Conservation (phyloP, 2,888 invertebrate genomes). For the Cancer borealis region DNA sequence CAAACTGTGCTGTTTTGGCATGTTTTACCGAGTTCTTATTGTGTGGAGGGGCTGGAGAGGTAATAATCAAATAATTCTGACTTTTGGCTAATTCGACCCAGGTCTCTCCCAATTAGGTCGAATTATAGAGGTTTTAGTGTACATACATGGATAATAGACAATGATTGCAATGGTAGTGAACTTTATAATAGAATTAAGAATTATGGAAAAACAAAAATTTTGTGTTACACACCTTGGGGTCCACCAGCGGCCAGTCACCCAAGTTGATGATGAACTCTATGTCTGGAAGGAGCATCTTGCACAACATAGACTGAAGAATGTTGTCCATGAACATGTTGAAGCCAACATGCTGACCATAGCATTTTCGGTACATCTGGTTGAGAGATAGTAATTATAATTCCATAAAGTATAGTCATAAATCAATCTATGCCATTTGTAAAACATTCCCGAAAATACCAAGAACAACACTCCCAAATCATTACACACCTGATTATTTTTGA, state of each 20-base stretch:
- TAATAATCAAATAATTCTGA: too few relatives aligned
- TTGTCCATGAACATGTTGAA: conserved; percentile 97
- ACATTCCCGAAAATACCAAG: not conserved
- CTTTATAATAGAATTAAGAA: not conserved
- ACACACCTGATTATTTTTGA: conserved; percentile 87
- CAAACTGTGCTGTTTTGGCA: too few relatives aligned
- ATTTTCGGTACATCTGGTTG: conserved; percentile 87
- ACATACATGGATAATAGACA: too few relatives aligned
- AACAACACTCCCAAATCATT: not conserved
- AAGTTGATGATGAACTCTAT: conserved; percentile 94
- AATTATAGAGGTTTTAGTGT: too few relatives aligned
- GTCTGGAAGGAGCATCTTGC: conserved; percentile 91
- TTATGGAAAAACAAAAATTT: not conserved
- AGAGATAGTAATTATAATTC: not conserved
- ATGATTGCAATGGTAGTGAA: not conserved
- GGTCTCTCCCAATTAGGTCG: too few relatives aligned
- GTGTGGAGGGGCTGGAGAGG: too few relatives aligned
- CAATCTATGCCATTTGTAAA: not conserved
- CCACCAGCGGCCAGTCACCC: conserved; percentile 94
- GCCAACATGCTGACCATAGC: conserved; percentile 96
- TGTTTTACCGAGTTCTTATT: too few relatives aligned
- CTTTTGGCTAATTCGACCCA: too few relatives aligned
- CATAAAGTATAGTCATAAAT: not conserved
- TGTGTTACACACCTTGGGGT: conserved; percentile 80
- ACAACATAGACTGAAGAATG: conserved; percentile 88